phyloP scores from a whole-genome alignment of 2,797 vertebrate genomes.

The Acridotheres tristis region DNA sequence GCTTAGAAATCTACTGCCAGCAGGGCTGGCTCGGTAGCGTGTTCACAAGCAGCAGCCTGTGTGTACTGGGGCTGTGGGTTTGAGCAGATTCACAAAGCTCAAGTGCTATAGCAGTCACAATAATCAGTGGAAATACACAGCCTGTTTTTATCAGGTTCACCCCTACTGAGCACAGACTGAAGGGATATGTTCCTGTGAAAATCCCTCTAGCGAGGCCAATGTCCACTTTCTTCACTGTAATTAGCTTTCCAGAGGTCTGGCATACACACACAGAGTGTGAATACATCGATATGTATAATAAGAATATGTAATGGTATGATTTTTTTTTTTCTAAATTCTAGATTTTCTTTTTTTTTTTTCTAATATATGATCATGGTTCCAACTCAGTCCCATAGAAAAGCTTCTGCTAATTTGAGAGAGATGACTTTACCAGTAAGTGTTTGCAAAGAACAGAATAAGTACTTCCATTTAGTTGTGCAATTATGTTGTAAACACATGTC shows the following conservation, averaged over 20 bases:
- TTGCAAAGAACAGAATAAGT: background rate
- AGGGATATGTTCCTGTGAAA: background rate
- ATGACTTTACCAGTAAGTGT: background rate
- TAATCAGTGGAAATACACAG: background rate
- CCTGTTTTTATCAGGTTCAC: background rate
- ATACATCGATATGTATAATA: background rate
- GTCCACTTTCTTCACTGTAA: background rate
- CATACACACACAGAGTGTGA: background rate
- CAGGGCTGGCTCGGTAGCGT: background rate
- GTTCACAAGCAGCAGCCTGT: background rate
- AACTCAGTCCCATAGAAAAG: background rate
- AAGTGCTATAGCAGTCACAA: background rate
- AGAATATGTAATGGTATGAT: background rate
- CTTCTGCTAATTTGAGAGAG: background rate
- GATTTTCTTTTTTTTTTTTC: background rate
- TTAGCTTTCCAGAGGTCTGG: background rate
- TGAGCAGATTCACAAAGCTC: background rate
- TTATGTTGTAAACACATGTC: background rate
- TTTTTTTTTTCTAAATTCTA: background rate
- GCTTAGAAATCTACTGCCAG: background rate
- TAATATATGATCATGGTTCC: background rate
- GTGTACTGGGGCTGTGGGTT: background rate
- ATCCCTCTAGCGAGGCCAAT: background rate
- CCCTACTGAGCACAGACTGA: background rate
- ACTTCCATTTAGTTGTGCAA: background rate